Evolutionary conservation across 2,797 vertebrate genomes (phyloP).

Genomic region (Aulostomus chinensis): DNA sequence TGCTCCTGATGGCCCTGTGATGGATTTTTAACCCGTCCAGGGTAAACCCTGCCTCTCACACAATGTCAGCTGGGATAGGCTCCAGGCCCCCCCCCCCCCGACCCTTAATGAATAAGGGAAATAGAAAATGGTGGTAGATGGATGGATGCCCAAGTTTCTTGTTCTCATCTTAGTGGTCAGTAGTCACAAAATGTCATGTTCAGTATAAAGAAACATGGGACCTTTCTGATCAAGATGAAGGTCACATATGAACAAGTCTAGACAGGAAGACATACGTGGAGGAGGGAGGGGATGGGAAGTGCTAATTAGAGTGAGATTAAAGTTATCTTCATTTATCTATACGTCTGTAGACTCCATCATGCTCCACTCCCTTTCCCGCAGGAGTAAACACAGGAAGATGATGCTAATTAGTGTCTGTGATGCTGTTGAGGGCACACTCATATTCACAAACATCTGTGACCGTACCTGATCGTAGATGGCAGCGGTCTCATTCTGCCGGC

Average conservation of each 20-base stretch:
- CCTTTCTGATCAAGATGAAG: constrained; percentile 16
- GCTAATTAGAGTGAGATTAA: constrained; percentile 78
- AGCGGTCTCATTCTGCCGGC: background rate
- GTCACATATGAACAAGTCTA: constrained; percentile 64
- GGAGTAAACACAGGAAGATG: constrained; percentile 84
- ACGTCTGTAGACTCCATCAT: constrained; percentile 51
- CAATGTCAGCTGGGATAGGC: too few species aligned
- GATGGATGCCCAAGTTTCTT: background rate
- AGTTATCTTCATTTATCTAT: constrained; percentile 80
- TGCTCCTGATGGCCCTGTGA: too few species aligned
- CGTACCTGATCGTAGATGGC: too few species aligned
- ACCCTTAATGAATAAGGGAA: too few species aligned
- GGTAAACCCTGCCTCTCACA: too few species aligned
- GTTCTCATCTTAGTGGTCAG: too few species aligned
- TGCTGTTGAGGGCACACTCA: constrained; percentile 41
- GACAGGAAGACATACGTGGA: constrained; percentile 76
- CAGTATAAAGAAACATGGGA: background rate
- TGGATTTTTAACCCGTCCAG: too few species aligned
- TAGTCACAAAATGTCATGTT: background rate
- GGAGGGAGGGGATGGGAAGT: constrained; percentile 68
- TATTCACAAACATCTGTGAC: constrained; percentile 20
- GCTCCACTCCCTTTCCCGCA: constrained; percentile 71
- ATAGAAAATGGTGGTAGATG: too few species aligned
- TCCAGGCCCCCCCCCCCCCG: too few species aligned
- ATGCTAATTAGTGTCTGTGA: constrained; percentile 73